Conservation (phyloP, 2,888 invertebrate species). For the Koerneria pararmatus region DNA sequence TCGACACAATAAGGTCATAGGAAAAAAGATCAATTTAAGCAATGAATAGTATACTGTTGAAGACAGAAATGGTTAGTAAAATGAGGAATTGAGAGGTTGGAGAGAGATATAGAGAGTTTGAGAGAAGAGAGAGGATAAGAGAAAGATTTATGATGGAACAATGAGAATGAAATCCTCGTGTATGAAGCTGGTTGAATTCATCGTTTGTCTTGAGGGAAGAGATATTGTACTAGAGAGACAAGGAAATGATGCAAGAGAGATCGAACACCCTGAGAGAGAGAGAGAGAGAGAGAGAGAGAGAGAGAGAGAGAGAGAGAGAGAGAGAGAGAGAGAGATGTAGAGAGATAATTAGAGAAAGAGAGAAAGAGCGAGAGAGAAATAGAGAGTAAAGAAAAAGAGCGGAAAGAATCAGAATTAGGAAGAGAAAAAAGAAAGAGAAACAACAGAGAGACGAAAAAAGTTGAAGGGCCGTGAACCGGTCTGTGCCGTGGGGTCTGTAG, state of each 20-base stretch:
- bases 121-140: no score
- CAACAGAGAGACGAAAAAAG: conserved; percentile 8
- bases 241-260: conserved; percentile 66
- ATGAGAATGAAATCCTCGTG: no score
- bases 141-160: no score
- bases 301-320: conserved; percentile 11
- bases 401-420: conserved; percentile 4
- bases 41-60: no score
- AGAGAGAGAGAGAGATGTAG: conserved; percentile 11
- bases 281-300: conserved; percentile 60
- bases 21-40: no score
- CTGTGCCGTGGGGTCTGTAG: conserved; percentile 3
- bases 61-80: no score
- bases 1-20: no score
- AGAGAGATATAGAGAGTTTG: no score
- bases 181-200: no score
- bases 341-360: conserved; percentile 5
- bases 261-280: conserved; percentile 60
- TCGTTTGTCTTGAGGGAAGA: no score
- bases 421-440: not conserved
- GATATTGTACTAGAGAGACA: conserved; percentile 51
- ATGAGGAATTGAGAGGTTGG: no score
- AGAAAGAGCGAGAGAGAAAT: not conserved
- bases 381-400: not conserved
- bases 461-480: not conserved